Conservation (phyloP, 2,113 vertebrate genomes). For the Camelus bactrianus region DNA sequence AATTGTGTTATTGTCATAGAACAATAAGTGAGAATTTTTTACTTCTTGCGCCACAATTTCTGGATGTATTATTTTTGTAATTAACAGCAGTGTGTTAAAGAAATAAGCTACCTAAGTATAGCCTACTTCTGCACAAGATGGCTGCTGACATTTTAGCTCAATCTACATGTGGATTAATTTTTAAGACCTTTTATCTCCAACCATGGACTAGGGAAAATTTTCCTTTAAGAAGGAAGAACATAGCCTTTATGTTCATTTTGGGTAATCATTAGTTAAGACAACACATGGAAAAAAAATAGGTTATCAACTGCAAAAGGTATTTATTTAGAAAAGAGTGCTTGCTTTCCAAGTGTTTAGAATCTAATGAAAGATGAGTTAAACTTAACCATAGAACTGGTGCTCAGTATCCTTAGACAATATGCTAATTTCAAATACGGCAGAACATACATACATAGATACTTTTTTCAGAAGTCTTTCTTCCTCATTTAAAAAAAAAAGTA, state of each 20-base stretch:
- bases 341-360: neutral
- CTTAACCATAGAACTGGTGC: neutral
- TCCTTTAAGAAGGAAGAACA: neutral
- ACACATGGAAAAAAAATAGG: neutral
- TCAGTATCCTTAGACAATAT: neutral
- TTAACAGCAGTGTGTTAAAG: neutral
- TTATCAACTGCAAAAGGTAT: neutral
- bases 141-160: neutral
- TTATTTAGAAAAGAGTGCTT: neutral
- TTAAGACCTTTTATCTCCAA: slow-evolving; percentile 11
- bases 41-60: neutral
- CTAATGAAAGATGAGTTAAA: neutral
- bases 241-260: neutral
- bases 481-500: neutral
- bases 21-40: neutral
- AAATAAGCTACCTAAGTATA: neutral
- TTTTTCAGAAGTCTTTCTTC: neutral
- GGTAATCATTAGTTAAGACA: neutral
- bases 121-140: neutral
- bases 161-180: neutral
- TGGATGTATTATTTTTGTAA: neutral
- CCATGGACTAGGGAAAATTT: neutral
- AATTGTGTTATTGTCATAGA: neutral
- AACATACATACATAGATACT: neutral
- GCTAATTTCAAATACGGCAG: neutral